These are phyloP conservation scores for Leptopilina boulardi DNA, from an alignment of 1,140 invertebrate genomes.

Conservation along the genomic window DNA sequence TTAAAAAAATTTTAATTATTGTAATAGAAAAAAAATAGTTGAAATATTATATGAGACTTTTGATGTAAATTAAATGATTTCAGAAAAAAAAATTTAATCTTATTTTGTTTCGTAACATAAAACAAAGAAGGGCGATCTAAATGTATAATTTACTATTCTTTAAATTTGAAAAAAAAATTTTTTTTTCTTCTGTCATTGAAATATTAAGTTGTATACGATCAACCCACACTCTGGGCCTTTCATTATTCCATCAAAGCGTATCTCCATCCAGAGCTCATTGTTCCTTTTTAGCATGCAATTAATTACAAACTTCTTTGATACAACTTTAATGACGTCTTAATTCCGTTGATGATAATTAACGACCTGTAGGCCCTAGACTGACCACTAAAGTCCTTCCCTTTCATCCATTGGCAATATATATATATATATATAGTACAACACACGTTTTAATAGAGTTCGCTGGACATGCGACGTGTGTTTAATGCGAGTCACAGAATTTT, in stretches of 20 bases:
- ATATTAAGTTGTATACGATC: not conserved
- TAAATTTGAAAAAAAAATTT: not conserved
- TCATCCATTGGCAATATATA: not conserved
- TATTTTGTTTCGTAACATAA: too few relatives aligned
- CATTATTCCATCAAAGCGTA: constrained; percentile 25
- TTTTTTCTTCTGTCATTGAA: not conserved
- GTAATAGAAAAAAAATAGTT: too few relatives aligned
- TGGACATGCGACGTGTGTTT: constrained; percentile 16
- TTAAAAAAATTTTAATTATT: too few relatives aligned
- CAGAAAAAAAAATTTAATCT: too few relatives aligned
- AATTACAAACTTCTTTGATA: constrained; percentile 26
- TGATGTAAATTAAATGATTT: too few relatives aligned
- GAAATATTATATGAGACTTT: too few relatives aligned
- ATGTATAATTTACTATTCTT: not conserved
- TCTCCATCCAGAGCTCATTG: constrained; percentile 10
- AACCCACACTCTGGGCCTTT: not conserved
- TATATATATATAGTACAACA: not conserved
- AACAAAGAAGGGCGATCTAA: too few relatives aligned
- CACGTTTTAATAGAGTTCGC: constrained; percentile 8
- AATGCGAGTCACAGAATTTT: constrained; percentile 7
- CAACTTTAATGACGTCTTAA: constrained; percentile 27
- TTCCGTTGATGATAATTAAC: constrained; percentile 22
- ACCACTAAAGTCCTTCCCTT: not conserved
- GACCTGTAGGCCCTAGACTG: constrained; percentile 7
- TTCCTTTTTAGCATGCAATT: constrained; percentile 14